Base-by-base conservation (phyloP, 2,888 invertebrate species). In the Eueremaeus valkanovi region DNA sequence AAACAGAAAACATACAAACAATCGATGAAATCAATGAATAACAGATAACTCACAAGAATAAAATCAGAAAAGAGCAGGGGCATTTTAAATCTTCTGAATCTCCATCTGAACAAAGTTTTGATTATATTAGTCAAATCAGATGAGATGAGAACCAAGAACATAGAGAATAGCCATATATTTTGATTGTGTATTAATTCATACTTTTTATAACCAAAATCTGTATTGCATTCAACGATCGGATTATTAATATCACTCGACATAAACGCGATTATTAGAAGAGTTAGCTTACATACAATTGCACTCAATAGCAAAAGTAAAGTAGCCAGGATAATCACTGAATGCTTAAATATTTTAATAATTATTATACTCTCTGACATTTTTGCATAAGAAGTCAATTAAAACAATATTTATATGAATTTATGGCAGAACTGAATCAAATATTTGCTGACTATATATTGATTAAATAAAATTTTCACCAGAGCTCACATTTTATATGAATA, bases 31-130 rank as follows among this genome's bases (percentile, higher is more conserved):
- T n/a, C n/a, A n/a, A n/a, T n/a, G n/a, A n/a, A n/a, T n/a, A n/a
- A n/a, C n/a, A n/a, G n/a, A n/a, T n/a, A n/a, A 63, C 8, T 66
- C 21, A 66, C 66, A 11, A 36, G 2, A n/a, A 66, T 36, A n/a
- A 66, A 66, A 66, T 66, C 66, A n/a, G n/a, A n/a, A 21, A 66
- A 66, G 9, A 36, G 27, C 36, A n/a, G n/a, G 27, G 66, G 66
- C 16, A 6, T n/a, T 8, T 21, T 18, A 1, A 29, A 66, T 2
- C 36, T 31, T n/a, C 21, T 33, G 31, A 66, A 66, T 36, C 66
- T 66, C 36, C 66, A 66, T 6, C 5, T 1, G 1, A 66, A 0
- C 13, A 66, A n/a, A 21, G 33, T 66, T 36, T 66, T 13, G 1
- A 36, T 21, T 66, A 66, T 66, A 21, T 33, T 36, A 16, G 36